Base-by-base conservation (phyloP, 1,140 invertebrate genomes). In the Papilio xuthus region DNA sequence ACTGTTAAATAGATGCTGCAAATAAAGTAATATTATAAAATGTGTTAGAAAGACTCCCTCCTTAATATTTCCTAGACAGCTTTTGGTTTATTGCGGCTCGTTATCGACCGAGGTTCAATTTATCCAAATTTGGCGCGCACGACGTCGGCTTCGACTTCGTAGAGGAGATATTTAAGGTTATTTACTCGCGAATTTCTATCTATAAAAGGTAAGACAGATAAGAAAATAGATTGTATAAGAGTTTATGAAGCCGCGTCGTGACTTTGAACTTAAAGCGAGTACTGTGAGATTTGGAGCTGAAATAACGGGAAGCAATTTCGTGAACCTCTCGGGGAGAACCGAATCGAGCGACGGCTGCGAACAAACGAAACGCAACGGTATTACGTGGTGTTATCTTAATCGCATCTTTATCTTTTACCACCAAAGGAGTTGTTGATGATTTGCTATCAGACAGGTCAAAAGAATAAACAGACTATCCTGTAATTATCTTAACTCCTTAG, bases 201-300 rank as follows among this genome's bases (percentile, higher is more conserved):
- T 77, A 50, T 67, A 77, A 79, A 86, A 91, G 88, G 91, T 89
- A 89, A 91, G 85, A 81, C 78, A 87, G 89, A 76, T 76, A 76
- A 72, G 70, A 92, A 88, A 87, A 88, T 87, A 76, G 26, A 76
- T 76, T 63, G 50, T 60, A 76, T 76, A 37, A 76, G n/a, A 76
- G 50, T 60, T 76, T 60, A 60, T 60, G 74, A 85, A 85, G 86
- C 84, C 78, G 84, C 83, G 90, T 93, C 91, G 91, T 93, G 92
- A 93, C 91, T 92, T 86, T 86, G 88, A 88, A 89, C 88, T 90
- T 92, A 84, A 83, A 85, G 82, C 87, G 84, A 85, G 85, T 88
- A 90, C 90, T 90, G 91, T 90, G 89, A 86, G 92, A 92, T 93
- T 93, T 89, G 91, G 92, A 86, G 91, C 86, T 90, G 89, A 91